A percentile compares a stretch with the other conserved stretches of the same genome.
These are phyloP conservation scores for Drosophila putrida DNA, from an alignment of 2,888 invertebrate genomes.

Conservation along the genomic window DNA sequence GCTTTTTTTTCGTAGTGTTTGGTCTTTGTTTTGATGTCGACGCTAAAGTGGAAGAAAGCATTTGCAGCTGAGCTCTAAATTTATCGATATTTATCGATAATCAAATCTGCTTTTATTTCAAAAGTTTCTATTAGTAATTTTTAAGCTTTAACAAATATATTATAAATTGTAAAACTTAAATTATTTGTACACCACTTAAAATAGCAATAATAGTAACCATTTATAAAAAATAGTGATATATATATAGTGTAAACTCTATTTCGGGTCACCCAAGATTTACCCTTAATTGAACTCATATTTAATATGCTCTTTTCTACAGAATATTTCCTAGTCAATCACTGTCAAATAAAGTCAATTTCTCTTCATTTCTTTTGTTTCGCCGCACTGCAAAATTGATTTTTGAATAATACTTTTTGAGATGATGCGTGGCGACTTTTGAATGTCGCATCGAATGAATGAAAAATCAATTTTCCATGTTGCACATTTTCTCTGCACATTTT, in stretches of 20 bases:
- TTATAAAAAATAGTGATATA: too few relatives aligned
- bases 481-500: conserved; percentile 21
- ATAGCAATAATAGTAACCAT: too few relatives aligned
- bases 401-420: conserved; percentile 16
- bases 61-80: background rate
- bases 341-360: background rate
- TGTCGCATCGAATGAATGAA: conserved; percentile 19
- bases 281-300: too few relatives aligned
- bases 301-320: background rate
- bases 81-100: conserved; percentile 21
- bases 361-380: conserved; percentile 1
- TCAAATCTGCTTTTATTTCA: too few relatives aligned
- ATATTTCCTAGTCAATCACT: background rate
- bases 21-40: conserved; percentile 21
- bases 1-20: conserved; percentile 9
- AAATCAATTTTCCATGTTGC: conserved; percentile 31
- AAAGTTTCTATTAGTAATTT: too few relatives aligned
- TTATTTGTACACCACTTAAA: background rate
- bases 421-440: conserved; percentile 18
- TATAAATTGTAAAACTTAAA: background rate
- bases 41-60: conserved; percentile 8
- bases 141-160: too few relatives aligned
- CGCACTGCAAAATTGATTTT: conserved; percentile 17
- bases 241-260: too few relatives aligned
- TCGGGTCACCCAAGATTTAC: too few relatives aligned